phyloP scores from a whole-genome alignment of 1,140 invertebrate genomes.

The Bradynema listronoti region DNA sequence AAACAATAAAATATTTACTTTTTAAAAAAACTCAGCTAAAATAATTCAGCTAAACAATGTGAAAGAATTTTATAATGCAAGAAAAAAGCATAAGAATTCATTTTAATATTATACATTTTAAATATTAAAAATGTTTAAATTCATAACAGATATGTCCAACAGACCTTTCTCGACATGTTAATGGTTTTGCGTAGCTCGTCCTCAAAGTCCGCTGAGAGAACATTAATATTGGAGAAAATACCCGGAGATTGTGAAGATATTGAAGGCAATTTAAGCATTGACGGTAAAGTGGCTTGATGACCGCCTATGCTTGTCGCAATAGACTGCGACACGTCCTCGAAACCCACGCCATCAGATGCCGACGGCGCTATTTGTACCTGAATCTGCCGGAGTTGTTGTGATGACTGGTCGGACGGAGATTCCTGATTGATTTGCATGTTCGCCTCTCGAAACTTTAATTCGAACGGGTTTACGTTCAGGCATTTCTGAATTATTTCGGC shows the following conservation, averaged over 20 bases:
- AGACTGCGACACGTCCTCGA: constrained; percentile 4
- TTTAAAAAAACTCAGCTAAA: neutral
- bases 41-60: neutral
- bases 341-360: constrained; percentile 19
- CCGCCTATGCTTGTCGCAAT: too few species aligned
- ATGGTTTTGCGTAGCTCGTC: constrained; percentile 41
- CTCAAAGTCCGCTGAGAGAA: constrained; percentile 35
- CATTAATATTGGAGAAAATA: constrained; percentile 42
- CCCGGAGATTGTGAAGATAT: constrained; percentile 37
- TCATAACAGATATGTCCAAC: constrained; percentile 14
- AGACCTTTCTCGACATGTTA: constrained; percentile 42
- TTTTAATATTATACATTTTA: neutral
- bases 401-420: neutral
- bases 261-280: constrained; percentile 39
- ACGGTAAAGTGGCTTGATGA: too few species aligned
- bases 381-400: constrained; percentile 16
- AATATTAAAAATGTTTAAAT: neutral
- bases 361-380: constrained; percentile 16
- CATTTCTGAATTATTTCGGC: constrained; percentile 50
- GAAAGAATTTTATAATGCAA: neutral
- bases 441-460: constrained; percentile 47
- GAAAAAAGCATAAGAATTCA: neutral
- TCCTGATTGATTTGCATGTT: constrained; percentile 41
- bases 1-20: neutral
- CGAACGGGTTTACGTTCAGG: constrained; percentile 41